Evolutionary conservation across 2,888 invertebrate species (phyloP).

Genomic region (Harpalus rufipes): DNA sequence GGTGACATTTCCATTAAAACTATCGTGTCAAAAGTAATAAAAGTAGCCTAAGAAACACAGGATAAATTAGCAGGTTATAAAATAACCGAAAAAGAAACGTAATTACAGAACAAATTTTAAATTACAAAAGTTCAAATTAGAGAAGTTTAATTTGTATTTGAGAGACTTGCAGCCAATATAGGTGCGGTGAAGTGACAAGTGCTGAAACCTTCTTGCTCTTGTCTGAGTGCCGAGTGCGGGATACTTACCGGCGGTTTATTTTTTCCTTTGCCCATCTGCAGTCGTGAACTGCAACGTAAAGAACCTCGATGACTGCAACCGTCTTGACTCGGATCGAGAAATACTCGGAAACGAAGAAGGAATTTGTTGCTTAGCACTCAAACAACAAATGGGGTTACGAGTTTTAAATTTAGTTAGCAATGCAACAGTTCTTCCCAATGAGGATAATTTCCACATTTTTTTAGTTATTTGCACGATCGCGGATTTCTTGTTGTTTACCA

Average conservation of each 20-base stretch:
- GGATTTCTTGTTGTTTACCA: too few species aligned
- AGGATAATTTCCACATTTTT: not conserved
- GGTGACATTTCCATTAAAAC: not conserved
- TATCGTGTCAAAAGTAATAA: not conserved
- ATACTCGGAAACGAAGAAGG: not conserved
- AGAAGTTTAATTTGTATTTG: conserved; percentile 46
- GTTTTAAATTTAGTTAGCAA: not conserved
- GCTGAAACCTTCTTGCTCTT: not conserved
- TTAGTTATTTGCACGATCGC: too few species aligned
- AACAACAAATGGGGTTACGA: conserved; percentile 2
- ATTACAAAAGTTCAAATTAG: conserved; percentile 46
- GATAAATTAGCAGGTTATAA: conserved; percentile 33
- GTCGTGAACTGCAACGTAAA: conserved; percentile 29
- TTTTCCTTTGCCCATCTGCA: conserved; percentile 9
- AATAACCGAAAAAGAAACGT: conserved; percentile 38
- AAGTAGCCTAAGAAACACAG: conserved; percentile 1
- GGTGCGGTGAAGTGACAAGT: conserved; percentile 39
- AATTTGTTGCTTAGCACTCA: conserved; percentile 22
- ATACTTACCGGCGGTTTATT: conserved; percentile 21
- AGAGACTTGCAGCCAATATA: conserved; percentile 43
- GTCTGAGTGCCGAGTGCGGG: not conserved
- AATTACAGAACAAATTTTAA: conserved; percentile 48
- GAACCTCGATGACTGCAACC: conserved; percentile 8
- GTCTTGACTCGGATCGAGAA: conserved; percentile 34
- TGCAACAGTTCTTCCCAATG: not conserved